These are phyloP conservation scores for Zaprionus bogoriensis DNA, from an alignment of 2,888 invertebrate species.

Conservation along the genomic window DNA sequence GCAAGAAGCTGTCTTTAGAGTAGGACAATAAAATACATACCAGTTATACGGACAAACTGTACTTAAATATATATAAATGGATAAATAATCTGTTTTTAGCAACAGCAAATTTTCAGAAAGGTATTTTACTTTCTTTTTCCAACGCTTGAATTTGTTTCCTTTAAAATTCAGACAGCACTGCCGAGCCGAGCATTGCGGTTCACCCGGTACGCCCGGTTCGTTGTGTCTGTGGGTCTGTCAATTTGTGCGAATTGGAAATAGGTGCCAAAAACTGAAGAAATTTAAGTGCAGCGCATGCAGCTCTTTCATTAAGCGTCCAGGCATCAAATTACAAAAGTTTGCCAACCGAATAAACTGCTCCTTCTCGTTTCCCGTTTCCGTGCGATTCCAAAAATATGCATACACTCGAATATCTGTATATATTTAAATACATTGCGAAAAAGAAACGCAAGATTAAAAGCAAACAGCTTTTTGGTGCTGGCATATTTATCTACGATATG, in stretches of 20 bases:
- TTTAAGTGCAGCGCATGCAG: conserved; percentile 57
- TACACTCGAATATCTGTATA: background rate
- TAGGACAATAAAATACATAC: too few species aligned
- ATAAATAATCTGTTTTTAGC: too few species aligned
- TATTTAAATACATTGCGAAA: background rate
- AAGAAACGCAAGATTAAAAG: conserved; percentile 62
- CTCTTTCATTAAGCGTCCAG: conserved; percentile 58
- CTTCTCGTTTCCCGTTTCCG: too few species aligned
- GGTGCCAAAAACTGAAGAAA: conserved; percentile 40
- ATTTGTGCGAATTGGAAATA: conserved; percentile 18
- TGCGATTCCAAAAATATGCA: background rate
- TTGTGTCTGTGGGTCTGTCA: conserved; percentile 1
- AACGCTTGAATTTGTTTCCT: too few species aligned
- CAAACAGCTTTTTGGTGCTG: conserved; percentile 51
- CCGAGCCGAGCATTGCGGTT: too few species aligned
- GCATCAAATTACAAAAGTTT: conserved; percentile 59
- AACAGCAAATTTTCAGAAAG: too few species aligned
- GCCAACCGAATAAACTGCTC: conserved; percentile 39
- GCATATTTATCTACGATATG: conserved; percentile 60
- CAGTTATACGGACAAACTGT: too few species aligned
- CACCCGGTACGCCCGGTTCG: conserved; percentile 13
- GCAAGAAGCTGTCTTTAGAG: too few species aligned
- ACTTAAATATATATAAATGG: too few species aligned
- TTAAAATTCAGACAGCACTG: too few species aligned
- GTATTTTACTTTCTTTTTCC: too few species aligned